phyloP scores from a whole-genome alignment of 2,888 invertebrate species.

The Teleiodes luculella region DNA sequence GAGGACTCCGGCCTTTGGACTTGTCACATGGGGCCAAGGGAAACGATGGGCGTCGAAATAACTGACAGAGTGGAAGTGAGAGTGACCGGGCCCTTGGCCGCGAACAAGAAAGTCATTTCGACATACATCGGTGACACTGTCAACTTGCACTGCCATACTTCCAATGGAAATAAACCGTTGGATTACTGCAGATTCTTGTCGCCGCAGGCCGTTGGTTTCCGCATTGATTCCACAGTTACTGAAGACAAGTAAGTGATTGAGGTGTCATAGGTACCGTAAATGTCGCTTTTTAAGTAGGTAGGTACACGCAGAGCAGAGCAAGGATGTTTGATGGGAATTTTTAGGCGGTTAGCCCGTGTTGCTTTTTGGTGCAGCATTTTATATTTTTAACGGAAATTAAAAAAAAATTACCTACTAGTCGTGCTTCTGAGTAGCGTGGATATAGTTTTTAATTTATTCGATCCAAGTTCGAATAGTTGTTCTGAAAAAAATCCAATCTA shows the following conservation, averaged over 20 bases:
- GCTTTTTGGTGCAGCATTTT: no score
- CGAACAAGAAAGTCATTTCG: slow-evolving; percentile 40
- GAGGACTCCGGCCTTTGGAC: slow-evolving; percentile 64
- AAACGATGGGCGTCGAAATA: slow-evolving; percentile 52
- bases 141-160: slow-evolving; percentile 61
- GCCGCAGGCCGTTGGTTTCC: slow-evolving; percentile 58
- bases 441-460: no score
- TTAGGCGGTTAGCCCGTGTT: no score
- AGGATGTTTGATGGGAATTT: no score
- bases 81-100: slow-evolving; percentile 66
- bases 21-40: slow-evolving; percentile 68
- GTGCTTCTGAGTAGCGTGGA: no score
- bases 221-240: slow-evolving; percentile 56
- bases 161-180: slow-evolving; percentile 57
- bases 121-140: slow-evolving; percentile 35
- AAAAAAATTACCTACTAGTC: no score
- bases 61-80: slow-evolving; percentile 51
- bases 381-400: no score
- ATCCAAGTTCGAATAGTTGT: no score
- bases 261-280: background rate
- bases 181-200: slow-evolving; percentile 71
- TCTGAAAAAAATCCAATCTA: no score
- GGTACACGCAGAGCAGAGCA: no score
- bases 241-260: slow-evolving; percentile 51
- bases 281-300: no score